Percentiles rank a stretch among this genome's conserved stretches.
Evolutionary conservation across 2,797 vertebrate genomes (phyloP).

Genomic region (Limosa lapponica): DNA sequence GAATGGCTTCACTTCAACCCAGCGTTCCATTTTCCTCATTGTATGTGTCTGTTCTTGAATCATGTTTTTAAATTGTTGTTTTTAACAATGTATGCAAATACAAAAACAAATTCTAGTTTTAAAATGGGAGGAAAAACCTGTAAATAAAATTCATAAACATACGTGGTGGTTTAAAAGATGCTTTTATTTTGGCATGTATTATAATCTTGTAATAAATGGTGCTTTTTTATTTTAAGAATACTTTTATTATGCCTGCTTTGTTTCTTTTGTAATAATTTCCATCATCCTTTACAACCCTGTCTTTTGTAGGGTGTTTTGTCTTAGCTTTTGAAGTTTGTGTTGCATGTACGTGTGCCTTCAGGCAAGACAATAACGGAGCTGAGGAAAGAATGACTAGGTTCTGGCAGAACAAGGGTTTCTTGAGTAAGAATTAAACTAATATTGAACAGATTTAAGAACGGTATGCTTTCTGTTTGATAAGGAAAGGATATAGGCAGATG

Average conservation of each 20-base stretch:
- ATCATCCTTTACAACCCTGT: neutral
- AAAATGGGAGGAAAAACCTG: neutral
- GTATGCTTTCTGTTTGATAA: neutral
- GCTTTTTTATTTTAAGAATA: neutral
- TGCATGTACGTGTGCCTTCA: fast-evolving
- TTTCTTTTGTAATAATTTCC: neutral
- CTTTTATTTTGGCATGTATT: conserved; percentile 2
- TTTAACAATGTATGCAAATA: neutral
- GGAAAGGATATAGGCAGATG: neutral
- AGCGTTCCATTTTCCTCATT: neutral
- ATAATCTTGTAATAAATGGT: conserved; percentile 34
- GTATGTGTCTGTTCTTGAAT: neutral
- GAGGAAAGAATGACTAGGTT: neutral
- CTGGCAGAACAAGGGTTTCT: neutral
- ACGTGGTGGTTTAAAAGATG: neutral
- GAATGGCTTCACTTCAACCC: neutral
- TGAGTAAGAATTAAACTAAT: neutral
- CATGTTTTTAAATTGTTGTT: neutral
- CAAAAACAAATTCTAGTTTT: neutral
- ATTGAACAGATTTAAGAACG: neutral
- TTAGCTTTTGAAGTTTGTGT: neutral
- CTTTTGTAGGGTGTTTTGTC: neutral
- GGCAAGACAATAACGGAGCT: neutral
- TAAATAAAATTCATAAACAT: neutral
- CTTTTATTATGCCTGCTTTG: neutral